Percentiles rank a stretch among this genome's conserved stretches.
Conservation (phyloP, 2,113 vertebrate species). For the Microtus pennsylvanicus region DNA sequence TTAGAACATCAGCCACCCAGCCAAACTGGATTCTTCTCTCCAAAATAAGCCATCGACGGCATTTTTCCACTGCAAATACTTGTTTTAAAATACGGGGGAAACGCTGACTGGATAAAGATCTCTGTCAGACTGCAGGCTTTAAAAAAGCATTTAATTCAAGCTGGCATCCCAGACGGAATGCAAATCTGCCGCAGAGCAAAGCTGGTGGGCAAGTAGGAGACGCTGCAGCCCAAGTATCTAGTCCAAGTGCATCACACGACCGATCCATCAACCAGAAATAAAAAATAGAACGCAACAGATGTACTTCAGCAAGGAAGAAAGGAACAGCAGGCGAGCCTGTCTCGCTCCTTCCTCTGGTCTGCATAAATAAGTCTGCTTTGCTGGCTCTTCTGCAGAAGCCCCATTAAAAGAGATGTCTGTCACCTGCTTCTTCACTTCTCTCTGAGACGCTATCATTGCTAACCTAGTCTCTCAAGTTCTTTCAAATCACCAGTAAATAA, state of each 20-base stretch:
- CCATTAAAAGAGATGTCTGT: not conserved
- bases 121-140: constrained; percentile 72
- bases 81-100: constrained; percentile 51
- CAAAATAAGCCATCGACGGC: constrained; percentile 18
- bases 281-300: constrained; percentile 57
- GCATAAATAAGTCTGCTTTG: not conserved
- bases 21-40: constrained; percentile 54
- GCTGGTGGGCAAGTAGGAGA: constrained; percentile 57
- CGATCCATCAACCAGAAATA: constrained; percentile 48
- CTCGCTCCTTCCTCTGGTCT: constrained; percentile 23
- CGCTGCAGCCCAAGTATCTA: constrained; percentile 53
- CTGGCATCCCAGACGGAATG: constrained; percentile 71
- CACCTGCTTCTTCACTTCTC: not conserved
- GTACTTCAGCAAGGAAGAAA: not conserved
- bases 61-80: constrained; percentile 58
- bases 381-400: not conserved
- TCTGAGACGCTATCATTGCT: not conserved
- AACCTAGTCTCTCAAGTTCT: not conserved
- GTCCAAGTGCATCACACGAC: constrained; percentile 29
- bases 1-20: not conserved
- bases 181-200: constrained; percentile 68
- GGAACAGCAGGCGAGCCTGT: not conserved
- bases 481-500: constrained; percentile 4
- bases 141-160: constrained; percentile 73
- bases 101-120: constrained; percentile 64